Conservation (phyloP, 1,140 invertebrate species). For the Ips typographus region DNA sequence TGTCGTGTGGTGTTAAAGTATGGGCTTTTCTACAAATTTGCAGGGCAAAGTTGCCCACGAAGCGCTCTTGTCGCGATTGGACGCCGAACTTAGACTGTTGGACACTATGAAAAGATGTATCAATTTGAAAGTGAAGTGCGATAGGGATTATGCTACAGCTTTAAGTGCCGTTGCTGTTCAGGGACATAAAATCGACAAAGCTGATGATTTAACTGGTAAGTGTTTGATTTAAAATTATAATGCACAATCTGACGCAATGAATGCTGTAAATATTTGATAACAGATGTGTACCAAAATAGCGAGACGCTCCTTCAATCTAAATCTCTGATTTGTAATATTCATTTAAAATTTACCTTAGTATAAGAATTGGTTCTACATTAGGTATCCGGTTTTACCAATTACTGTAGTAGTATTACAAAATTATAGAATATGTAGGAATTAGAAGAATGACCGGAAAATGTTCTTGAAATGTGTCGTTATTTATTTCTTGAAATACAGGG, state of each 20-base stretch:
- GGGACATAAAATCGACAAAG: constrained; percentile 80
- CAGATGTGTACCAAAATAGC: too few relatives aligned
- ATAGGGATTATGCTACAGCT: constrained; percentile 83
- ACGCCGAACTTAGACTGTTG: constrained; percentile 86
- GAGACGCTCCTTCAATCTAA: too few relatives aligned
- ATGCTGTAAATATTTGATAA: too few relatives aligned
- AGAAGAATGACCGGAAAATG: too few relatives aligned
- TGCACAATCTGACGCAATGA: not conserved
- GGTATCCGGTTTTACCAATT: too few relatives aligned
- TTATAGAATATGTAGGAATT: too few relatives aligned
- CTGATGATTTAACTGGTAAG: constrained; percentile 63
- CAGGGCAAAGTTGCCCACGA: constrained; percentile 83
- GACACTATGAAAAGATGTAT: constrained; percentile 87
- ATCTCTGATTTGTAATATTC: too few relatives aligned
- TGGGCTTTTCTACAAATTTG: constrained; percentile 84
- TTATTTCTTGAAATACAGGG: too few relatives aligned
- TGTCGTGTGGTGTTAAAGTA: constrained; percentile 48
- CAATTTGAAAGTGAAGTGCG: constrained; percentile 82
- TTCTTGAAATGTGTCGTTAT: too few relatives aligned
- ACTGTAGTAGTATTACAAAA: too few relatives aligned
- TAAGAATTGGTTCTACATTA: too few relatives aligned
- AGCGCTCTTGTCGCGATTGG: constrained; percentile 81
- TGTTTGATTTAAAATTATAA: not conserved
- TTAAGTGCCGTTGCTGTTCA: constrained; percentile 76
- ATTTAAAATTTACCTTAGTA: too few relatives aligned